Base-by-base conservation (phyloP, 2,888 invertebrate species). In the Yponomeuta evonymella region DNA sequence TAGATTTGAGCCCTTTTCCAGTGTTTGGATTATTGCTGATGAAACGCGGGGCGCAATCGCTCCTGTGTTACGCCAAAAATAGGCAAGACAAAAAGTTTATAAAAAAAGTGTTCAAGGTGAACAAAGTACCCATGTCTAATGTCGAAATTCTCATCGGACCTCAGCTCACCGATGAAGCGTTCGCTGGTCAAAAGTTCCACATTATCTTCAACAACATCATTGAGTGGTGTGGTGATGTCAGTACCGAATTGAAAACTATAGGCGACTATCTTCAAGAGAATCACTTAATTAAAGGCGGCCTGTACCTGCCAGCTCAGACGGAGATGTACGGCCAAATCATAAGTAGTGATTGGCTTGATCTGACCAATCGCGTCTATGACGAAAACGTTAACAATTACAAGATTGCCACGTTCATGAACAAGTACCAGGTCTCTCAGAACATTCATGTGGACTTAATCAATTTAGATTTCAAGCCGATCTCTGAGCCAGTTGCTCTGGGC, bases 1-100 rank as follows among this genome's bases (percentile, higher is more conserved):
- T 94, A 68, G 95, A 95, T 81, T 84, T 94, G 48, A 92, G 92
- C 75, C 93, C 94, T 8, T 94, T 95, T 79, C 95, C 95, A 1
- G 75, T 95, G 65, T 93, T 94, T 78, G 95, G 95, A 0, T 79
- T 95, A 65, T 81, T 92, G 71, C 83, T 95, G 80, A 83, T 94
- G 30, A 93, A 93, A 77, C 86, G 90, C 70, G 93, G 93, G 65
- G 83, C 84, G 23, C 80, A 87, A 71, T 84, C 85, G 66, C 78
- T 94, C n/a, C 83, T 87, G 71, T 93, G 93, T 78, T 82, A 83
- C 75, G 88, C 88, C 66, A 84, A 83, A 76, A 86, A 79, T 64
- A 71, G 81, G 79, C 71, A 75, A 48, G 89, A 93, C 72, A 81
- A 86, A 76, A 73, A 77, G n/a, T 88, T 94, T 73, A 83, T 94